Percentiles rank a stretch among this genome's conserved stretches.
phyloP scores from a whole-genome alignment of 2,888 invertebrate genomes.

The Allygus modestus region DNA sequence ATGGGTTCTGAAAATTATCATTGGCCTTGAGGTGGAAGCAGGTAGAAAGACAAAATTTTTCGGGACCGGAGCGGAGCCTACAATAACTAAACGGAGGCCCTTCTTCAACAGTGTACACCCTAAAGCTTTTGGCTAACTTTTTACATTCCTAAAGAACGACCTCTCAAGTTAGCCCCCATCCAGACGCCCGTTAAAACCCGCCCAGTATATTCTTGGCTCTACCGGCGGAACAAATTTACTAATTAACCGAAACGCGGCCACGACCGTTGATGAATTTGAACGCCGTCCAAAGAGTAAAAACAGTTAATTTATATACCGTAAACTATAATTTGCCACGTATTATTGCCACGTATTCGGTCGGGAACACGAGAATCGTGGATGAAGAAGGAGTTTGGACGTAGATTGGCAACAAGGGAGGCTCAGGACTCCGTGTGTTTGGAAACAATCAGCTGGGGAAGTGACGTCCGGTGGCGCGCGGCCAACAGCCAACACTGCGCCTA shows the following conservation, averaged over 20 bases:
- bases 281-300: not conserved
- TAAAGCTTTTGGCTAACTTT: no score
- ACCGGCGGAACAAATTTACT: conserved; percentile 28
- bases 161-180: no score
- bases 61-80: no score
- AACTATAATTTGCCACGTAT: no score
- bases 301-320: conserved; percentile 11
- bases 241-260: conserved; percentile 17
- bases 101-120: no score
- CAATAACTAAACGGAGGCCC: no score
- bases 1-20: no score
- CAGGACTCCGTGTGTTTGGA: conserved; percentile 48
- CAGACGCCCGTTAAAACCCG: not conserved
- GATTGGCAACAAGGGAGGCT: conserved; percentile 36
- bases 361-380: not conserved
- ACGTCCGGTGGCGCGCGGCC: conserved; percentile 36
- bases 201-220: not conserved
- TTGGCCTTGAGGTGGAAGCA: no score
- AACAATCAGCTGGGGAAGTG: conserved; percentile 56
- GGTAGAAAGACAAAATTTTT: no score
- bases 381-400: not conserved
- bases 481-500: conserved; percentile 39
- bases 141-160: no score
- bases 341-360: not conserved
- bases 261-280: conserved; percentile 19